Evolutionary conservation across 2,888 invertebrate species (phyloP).

Genomic region (Dasysyrphus albostriatus): DNA sequence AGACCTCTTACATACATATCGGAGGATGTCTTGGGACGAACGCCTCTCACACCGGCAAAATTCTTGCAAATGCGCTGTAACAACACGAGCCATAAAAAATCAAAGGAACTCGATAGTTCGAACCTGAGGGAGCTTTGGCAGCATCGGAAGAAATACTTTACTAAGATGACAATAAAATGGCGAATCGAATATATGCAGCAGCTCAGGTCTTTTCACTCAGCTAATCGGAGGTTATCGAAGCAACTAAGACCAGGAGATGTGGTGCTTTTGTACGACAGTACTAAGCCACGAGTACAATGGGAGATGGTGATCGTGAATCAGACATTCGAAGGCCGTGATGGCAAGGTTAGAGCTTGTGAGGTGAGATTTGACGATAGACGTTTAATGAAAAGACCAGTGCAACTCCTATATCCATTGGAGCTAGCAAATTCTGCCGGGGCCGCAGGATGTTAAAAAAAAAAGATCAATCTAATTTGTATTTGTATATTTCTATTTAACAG

Average conservation of each 20-base stretch:
- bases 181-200: conserved; percentile 46
- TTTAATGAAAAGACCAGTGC: conserved; percentile 16
- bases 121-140: conserved; percentile 27
- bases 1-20: conserved; percentile 32
- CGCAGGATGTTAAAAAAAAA: neutral
- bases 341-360: conserved; percentile 41
- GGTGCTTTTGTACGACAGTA: conserved; percentile 26
- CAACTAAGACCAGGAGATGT: conserved; percentile 38
- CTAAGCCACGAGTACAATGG: conserved; percentile 25
- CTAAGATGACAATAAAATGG: conserved; percentile 27
- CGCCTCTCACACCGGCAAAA: conserved; percentile 27
- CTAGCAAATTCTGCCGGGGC: neutral
- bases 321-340: conserved; percentile 39
- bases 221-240: conserved; percentile 25
- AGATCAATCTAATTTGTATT: neutral
- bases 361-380: conserved; percentile 23
- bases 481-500: too few species aligned
- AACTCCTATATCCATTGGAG: conserved; percentile 13
- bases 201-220: conserved; percentile 45
- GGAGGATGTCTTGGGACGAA: conserved; percentile 1
- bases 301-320: conserved; percentile 41
- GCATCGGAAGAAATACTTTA: conserved; percentile 35
- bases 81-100: neutral
- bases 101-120: conserved; percentile 8
- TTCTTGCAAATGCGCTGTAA: conserved; percentile 16